Evolutionary conservation across 2,888 invertebrate genomes (phyloP).

Genomic region (Ophion ventricosus): DNA sequence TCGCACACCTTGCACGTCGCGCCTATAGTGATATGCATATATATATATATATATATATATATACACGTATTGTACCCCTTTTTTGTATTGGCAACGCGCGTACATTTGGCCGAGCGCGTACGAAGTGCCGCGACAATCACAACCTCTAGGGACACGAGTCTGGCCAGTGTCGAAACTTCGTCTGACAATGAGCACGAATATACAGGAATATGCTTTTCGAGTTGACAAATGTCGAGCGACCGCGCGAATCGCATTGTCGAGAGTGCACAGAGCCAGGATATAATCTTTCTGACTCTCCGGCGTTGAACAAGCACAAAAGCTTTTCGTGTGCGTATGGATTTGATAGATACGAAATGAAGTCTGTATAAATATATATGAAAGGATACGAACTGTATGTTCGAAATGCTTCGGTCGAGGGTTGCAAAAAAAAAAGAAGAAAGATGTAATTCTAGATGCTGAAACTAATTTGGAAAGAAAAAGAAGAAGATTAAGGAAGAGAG

Average conservation of each 20-base stretch:
- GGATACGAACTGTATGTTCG: not conserved
- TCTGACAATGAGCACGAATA: not conserved
- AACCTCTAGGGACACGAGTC: not conserved
- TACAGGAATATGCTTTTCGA: not conserved
- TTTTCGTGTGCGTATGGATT: too few species aligned
- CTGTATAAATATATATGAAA: too few species aligned
- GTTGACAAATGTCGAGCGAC: not conserved
- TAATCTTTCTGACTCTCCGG: too few species aligned
- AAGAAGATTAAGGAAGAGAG: not conserved
- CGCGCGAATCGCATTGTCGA: not conserved
- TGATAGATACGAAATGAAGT: too few species aligned
- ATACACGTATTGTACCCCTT: not conserved
- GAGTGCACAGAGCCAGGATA: too few species aligned
- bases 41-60: too few species aligned
- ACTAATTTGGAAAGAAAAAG: not conserved
- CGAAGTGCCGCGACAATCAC: not conserved
- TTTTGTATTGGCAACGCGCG: not conserved
- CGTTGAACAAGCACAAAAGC: too few species aligned
- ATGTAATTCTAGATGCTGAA: not conserved
- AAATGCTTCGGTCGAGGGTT: not conserved
- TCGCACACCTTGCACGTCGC: conserved; percentile 46
- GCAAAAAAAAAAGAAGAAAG: not conserved
- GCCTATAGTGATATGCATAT: not conserved
- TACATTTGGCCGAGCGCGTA: not conserved
- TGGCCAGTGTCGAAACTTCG: not conserved